A percentile compares a stretch with the other conserved stretches of the same genome.
Evolutionary conservation across 2,113 vertebrate species (phyloP).

Genomic region (Rhinolophus sinicus): DNA sequence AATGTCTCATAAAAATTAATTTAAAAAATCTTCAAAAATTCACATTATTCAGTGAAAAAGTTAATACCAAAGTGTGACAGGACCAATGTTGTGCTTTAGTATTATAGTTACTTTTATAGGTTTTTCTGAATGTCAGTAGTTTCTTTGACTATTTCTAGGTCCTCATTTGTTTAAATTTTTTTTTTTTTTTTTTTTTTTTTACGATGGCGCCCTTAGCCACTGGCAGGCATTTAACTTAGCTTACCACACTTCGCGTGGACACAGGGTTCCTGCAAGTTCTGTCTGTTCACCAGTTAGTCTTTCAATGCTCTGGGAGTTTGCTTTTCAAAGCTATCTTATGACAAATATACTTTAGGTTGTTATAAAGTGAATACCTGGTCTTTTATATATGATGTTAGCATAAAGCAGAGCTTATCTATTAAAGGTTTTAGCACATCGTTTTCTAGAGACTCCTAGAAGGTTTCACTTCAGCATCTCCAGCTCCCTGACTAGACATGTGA

Average conservation of each 20-base stretch:
- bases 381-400: not conserved
- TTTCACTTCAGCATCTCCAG: not conserved
- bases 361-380: not conserved
- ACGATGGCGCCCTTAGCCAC: not conserved
- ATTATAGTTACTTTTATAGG: not conserved
- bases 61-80: not conserved
- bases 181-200: not conserved
- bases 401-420: not conserved
- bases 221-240: not conserved
- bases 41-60: not conserved
- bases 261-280: not conserved
- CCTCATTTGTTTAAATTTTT: not conserved
- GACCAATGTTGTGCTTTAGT: not conserved
- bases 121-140: not conserved
- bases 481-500: not conserved
- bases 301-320: not conserved
- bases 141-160: not conserved
- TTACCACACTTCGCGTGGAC: not conserved
- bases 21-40: conserved; percentile 4
- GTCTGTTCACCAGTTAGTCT: not conserved
- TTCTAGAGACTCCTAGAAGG: not conserved
- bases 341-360: not conserved
- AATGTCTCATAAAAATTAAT: conserved; percentile 10
- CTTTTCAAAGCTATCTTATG: conserved; percentile 5
- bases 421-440: not conserved